Base-by-base conservation (phyloP, 2,113 vertebrate genomes). In the Pseudorasbora parva region DNA sequence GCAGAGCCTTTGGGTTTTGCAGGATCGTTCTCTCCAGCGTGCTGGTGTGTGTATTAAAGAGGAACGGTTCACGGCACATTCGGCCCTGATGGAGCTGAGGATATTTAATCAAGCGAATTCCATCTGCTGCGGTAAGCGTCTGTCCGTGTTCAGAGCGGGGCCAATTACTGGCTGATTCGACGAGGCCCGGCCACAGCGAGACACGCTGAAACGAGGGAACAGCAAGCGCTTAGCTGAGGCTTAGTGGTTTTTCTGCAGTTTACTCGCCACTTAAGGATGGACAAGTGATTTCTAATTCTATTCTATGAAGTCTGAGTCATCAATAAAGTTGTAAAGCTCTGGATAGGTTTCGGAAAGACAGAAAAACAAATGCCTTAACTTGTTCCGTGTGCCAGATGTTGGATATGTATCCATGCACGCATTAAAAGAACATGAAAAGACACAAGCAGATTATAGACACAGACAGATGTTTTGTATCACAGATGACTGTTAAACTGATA, bases 81-180 rank as follows among this genome's bases (percentile, higher is more conserved):
- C 68, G n/a, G 19, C 74, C 47, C 57, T 60, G 57, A 87, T 72
- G 59, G 47, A 68, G 64, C 56, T 19, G 57, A 78, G 82, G 77
- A 68, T 81, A 85, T 87, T 85, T 85, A 87, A 85, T 87, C 49
- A 85, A 83, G 64, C 19, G 54, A 77, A 68, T 81, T 83, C 80
- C 86, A 73, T 81, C 84, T 75, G 71, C 62, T 43, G 41, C 51
- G 5, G 68, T 82, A 74, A 87, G 68, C 43, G 45, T 41, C 56
- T 62, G 76, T 5, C 56, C 49, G 37, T 54, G 25, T 76, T 72
- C 75, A 47, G 43, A 80, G 82, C 17, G n/a, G 45, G 76, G 69
- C 77, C 82, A 86, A 81, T 86, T 84, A 84, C 82, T 1, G n/a
- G 5, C 82, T 84, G 85, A 86, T 86, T 86, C 79, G 37, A 45